Evolutionary conservation across 2,113 vertebrate genomes (phyloP).

Genomic region (Synchiropus splendidus): DNA sequence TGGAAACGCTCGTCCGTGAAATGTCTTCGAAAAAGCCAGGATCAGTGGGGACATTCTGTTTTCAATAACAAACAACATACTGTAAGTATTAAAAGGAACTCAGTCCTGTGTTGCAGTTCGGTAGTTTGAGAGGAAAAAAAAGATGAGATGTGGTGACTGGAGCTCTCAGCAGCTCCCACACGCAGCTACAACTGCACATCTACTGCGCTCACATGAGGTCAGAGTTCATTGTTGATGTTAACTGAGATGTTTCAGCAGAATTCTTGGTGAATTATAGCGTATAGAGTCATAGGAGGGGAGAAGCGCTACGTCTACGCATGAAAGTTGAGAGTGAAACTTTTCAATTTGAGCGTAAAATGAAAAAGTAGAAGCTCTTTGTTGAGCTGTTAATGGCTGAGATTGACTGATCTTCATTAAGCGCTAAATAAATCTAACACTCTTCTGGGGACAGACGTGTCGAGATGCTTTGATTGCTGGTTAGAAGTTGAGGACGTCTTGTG

Average conservation of each 20-base stretch:
- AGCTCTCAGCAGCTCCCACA: constrained; percentile 15
- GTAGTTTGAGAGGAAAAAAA: constrained; percentile 9
- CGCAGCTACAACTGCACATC: constrained; percentile 8
- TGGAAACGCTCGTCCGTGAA: constrained; percentile 46
- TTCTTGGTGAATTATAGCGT: constrained; percentile 21
- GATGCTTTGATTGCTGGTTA: background rate
- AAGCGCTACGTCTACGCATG: background rate
- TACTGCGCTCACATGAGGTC: constrained; percentile 23
- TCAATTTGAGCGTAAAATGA: no score
- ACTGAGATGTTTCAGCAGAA: constrained; percentile 14
- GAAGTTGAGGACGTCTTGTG: background rate
- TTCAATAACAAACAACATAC: constrained; percentile 36
- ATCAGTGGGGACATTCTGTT: constrained; percentile 22
- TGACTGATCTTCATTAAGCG: no score
- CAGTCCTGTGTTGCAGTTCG: background rate
- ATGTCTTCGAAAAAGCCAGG: constrained; percentile 43
- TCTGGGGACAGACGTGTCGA: constrained; percentile 6
- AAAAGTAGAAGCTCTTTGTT: no score
- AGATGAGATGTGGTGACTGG: constrained; percentile 17
- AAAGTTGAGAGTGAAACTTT: no score
- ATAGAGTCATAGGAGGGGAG: no score
- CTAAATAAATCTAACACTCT: no score
- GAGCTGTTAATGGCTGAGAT: no score
- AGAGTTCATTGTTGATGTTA: constrained; percentile 22
- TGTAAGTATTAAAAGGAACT: constrained; percentile 29